Conservation (phyloP, 2,888 invertebrate genomes). For the Aethes cnicana region DNA sequence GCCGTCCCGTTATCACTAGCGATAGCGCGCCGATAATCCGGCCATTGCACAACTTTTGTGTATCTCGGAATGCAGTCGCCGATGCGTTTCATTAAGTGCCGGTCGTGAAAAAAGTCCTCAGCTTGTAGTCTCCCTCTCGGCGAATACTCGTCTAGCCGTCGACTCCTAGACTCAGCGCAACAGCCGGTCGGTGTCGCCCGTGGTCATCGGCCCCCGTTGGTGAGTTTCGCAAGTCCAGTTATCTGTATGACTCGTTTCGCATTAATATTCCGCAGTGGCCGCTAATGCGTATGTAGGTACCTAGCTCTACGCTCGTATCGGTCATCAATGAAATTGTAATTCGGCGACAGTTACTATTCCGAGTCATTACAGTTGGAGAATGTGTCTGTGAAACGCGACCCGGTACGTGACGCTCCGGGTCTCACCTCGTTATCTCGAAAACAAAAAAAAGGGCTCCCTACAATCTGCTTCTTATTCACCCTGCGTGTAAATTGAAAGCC, state of each 20-base stretch:
- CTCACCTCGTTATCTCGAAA: not conserved
- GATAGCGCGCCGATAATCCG: conserved; percentile 66
- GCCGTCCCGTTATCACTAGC: conserved; percentile 66
- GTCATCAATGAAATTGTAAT: conserved; percentile 29
- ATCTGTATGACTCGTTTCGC: conserved; percentile 69
- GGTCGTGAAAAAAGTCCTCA: conserved; percentile 51
- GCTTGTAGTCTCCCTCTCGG: conserved; percentile 30
- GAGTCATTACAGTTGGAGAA: conserved; percentile 3
- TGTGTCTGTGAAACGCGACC: conserved; percentile 6
- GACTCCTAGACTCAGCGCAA: conserved; percentile 44
- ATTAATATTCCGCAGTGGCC: conserved; percentile 76
- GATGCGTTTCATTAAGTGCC: conserved; percentile 55
- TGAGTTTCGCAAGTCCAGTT: conserved; percentile 80
- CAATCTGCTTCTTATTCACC: conserved; percentile 18
- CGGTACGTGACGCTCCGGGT: conserved; percentile 9
- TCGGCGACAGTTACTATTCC: conserved; percentile 19
- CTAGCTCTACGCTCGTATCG: conserved; percentile 37
- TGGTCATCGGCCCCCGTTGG: conserved; percentile 78
- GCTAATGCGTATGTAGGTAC: conserved; percentile 68
- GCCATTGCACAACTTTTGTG: conserved; percentile 60
- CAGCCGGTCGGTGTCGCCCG: conserved; percentile 51
- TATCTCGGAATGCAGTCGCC: conserved; percentile 70
- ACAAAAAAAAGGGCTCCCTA: conserved; percentile 2
- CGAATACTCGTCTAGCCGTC: conserved; percentile 38
- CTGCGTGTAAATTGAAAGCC: conserved; percentile 42